Conservation (phyloP, 2,888 invertebrate species). For the Molorchus minor region DNA sequence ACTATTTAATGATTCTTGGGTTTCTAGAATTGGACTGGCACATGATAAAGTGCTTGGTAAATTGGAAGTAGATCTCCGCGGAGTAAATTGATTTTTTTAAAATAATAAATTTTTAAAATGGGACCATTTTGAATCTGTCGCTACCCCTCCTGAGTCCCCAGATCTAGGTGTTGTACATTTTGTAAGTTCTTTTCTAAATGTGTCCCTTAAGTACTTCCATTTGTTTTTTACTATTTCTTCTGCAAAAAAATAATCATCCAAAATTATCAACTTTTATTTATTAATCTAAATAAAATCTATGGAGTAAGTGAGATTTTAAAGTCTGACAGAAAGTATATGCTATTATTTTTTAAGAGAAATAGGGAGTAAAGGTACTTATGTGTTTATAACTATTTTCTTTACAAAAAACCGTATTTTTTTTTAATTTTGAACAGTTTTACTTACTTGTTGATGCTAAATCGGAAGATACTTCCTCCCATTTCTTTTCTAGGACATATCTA, state of each 20-base stretch:
- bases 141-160: slow-evolving; percentile 25
- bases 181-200: slow-evolving; percentile 28
- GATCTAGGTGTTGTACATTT: slow-evolving; percentile 29
- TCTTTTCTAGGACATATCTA: too few relatives aligned
- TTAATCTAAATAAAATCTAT: not conserved
- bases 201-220: slow-evolving; percentile 38
- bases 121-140: slow-evolving; percentile 18
- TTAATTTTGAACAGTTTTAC: slow-evolving; percentile 7
- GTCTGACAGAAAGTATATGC: not conserved
- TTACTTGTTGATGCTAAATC: slow-evolving; percentile 15
- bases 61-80: slow-evolving; percentile 30
- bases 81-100: slow-evolving; percentile 37
- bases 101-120: slow-evolving; percentile 36
- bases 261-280: not conserved
- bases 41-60: slow-evolving; percentile 10
- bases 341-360: not conserved
- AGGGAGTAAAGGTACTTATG: too few relatives aligned
- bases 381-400: too few relatives aligned
- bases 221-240: slow-evolving; percentile 27
- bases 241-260: slow-evolving; percentile 11
- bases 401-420: slow-evolving; percentile 3
- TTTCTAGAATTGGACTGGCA: not conserved
- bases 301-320: not conserved
- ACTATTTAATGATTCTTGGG: not conserved
- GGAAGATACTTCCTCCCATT: slow-evolving; percentile 13